Evolutionary conservation across 1,140 invertebrate species (phyloP).

Genomic region (Vanessa tameamea): DNA sequence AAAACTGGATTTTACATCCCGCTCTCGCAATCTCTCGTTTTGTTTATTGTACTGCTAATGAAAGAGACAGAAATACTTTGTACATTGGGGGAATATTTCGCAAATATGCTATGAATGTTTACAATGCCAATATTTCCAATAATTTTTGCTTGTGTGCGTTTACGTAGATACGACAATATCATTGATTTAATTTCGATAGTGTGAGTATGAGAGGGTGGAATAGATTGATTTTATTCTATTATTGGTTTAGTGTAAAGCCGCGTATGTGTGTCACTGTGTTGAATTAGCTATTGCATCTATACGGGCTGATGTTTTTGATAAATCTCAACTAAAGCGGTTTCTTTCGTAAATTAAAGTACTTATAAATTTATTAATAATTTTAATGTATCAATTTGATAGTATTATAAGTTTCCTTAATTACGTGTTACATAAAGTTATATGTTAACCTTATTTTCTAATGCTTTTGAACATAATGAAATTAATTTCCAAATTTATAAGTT

Average conservation of each 20-base stretch:
- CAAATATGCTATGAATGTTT: conserved; percentile 77
- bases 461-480: too few relatives aligned
- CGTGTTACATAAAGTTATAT: too few relatives aligned
- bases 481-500: too few relatives aligned
- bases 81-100: conserved; percentile 61
- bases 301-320: conserved; percentile 47
- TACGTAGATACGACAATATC: conserved; percentile 53
- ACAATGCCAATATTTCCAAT: conserved; percentile 76
- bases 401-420: too few relatives aligned
- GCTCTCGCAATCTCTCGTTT: conserved; percentile 38
- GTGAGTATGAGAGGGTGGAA: conserved; percentile 74
- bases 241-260: conserved; percentile 79
- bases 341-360: too few relatives aligned
- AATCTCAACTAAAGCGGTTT: too few relatives aligned
- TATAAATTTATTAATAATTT: too few relatives aligned
- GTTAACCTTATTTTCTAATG: too few relatives aligned
- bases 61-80: conserved; percentile 56
- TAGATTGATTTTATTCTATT: conserved; percentile 80
- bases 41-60: conserved; percentile 36
- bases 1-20: conserved; percentile 63
- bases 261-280: conserved; percentile 80
- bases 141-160: conserved; percentile 59
- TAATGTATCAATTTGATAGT: too few relatives aligned
- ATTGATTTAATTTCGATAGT: conserved; percentile 69
- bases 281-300: conserved; percentile 61